These are phyloP conservation scores for Vicugna pacos DNA, from an alignment of 2,113 vertebrate species.

Conservation along the genomic window DNA sequence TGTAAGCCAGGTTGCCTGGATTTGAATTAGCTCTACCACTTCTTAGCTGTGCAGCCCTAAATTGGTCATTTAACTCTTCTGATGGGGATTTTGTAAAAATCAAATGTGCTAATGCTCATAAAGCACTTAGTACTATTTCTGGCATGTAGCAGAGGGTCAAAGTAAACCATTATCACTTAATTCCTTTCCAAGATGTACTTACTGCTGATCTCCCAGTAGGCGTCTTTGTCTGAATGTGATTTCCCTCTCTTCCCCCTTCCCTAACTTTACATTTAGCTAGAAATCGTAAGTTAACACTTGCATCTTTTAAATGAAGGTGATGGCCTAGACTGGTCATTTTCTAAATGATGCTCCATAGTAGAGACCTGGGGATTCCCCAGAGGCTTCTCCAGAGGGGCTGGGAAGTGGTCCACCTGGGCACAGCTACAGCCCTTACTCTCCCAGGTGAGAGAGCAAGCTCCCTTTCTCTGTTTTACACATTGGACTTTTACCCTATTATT, in stretches of 20 bases:
- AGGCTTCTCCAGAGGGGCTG: not conserved
- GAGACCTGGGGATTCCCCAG: not conserved
- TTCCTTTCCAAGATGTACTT: constrained; percentile 23
- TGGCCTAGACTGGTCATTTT: not conserved
- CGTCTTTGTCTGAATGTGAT: not conserved
- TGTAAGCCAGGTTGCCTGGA: not conserved
- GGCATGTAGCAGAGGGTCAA: constrained; percentile 33
- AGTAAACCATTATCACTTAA: constrained; percentile 12
- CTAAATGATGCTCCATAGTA: not conserved
- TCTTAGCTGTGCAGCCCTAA: not conserved
- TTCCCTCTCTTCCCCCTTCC: not conserved
- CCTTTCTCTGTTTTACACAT: not conserved
- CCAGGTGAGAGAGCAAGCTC: not conserved
- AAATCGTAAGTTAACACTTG: not conserved
- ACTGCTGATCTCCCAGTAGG: not conserved
- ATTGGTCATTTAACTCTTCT: not conserved
- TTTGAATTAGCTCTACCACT: not conserved
- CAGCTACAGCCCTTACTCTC: not conserved
- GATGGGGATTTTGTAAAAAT: not conserved
- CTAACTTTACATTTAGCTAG: not conserved
- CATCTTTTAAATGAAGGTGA: not conserved
- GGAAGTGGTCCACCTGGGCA: not conserved
- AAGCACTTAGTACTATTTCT: not conserved
- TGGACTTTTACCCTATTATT: not conserved
- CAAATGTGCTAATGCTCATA: not conserved